A percentile compares a stretch with the other conserved stretches of the same genome.
Evolutionary conservation across 2,113 vertebrate species (phyloP).

Genomic region (Axis porcinus): DNA sequence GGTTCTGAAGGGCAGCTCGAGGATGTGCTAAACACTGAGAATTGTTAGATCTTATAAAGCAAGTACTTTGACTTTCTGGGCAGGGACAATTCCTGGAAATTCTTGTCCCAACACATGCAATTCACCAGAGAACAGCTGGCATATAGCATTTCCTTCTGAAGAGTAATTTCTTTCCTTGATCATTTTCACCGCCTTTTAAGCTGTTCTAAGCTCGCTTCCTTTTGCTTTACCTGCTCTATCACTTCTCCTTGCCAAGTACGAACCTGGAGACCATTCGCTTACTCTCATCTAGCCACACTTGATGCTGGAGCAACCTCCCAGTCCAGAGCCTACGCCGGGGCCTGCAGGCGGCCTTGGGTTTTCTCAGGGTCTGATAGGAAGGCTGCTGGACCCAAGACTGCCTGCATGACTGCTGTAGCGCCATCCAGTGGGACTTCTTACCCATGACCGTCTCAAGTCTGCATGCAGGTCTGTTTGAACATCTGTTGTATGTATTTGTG

Average conservation of each 20-base stretch:
- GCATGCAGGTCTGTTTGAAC: background rate
- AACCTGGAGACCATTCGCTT: background rate
- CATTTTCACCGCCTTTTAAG: background rate
- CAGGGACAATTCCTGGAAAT: background rate
- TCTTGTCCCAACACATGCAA: background rate
- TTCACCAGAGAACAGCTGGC: background rate
- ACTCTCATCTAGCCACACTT: too few species aligned
- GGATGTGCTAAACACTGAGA: rapidly evolving
- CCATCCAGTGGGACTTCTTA: background rate
- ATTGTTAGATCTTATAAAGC: background rate
- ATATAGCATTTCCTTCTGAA: background rate
- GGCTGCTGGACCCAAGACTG: background rate
- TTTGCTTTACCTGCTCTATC: background rate
- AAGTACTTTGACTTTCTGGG: background rate
- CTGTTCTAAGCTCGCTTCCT: background rate
- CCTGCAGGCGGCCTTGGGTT: background rate
- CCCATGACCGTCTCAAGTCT: background rate
- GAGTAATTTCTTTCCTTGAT: background rate
- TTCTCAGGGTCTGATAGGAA: background rate
- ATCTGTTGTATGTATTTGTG: background rate
- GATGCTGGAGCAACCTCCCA: background rate
- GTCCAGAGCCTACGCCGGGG: background rate
- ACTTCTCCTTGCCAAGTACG: background rate
- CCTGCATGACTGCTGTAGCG: rapidly evolving
- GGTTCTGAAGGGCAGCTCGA: background rate